Conservation (phyloP, 2,113 vertebrate species). For the Pedetes capensis region DNA sequence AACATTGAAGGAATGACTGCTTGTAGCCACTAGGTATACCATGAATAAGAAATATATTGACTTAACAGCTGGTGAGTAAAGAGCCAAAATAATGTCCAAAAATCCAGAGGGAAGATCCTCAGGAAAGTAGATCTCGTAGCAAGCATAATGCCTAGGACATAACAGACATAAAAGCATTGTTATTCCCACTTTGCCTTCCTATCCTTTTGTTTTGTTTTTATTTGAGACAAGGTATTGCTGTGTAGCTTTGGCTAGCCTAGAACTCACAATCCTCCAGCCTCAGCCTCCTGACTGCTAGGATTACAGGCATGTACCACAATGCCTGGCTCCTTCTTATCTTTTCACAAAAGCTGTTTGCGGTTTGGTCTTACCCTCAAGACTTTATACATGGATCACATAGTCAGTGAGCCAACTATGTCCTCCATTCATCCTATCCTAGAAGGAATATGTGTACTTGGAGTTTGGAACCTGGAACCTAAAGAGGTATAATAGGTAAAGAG, state of each 20-base stretch:
- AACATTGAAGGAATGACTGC: conserved; percentile 17
- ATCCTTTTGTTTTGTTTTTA: too few species aligned
- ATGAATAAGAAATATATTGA: background rate
- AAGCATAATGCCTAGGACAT: background rate
- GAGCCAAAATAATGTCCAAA: background rate
- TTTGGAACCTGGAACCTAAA: background rate
- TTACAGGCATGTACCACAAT: too few species aligned
- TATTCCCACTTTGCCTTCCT: background rate
- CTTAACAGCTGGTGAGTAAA: background rate
- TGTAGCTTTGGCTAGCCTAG: too few species aligned
- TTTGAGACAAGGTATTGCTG: too few species aligned
- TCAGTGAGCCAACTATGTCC: background rate
- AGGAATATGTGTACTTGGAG: background rate
- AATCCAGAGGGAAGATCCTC: background rate
- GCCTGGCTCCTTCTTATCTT: background rate
- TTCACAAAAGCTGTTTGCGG: conserved; percentile 4
- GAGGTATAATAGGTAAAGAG: background rate
- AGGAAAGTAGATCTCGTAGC: background rate
- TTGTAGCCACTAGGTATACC: background rate
- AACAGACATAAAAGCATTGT: background rate
- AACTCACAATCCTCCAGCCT: too few species aligned
- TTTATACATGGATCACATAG: background rate
- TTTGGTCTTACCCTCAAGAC: background rate
- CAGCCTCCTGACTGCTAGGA: too few species aligned
- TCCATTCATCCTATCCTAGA: background rate